A percentile compares a stretch with the other conserved stretches of the same genome.
Evolutionary conservation across 2,113 vertebrate genomes (phyloP).

Genomic region (Oophaga pumilio): DNA sequence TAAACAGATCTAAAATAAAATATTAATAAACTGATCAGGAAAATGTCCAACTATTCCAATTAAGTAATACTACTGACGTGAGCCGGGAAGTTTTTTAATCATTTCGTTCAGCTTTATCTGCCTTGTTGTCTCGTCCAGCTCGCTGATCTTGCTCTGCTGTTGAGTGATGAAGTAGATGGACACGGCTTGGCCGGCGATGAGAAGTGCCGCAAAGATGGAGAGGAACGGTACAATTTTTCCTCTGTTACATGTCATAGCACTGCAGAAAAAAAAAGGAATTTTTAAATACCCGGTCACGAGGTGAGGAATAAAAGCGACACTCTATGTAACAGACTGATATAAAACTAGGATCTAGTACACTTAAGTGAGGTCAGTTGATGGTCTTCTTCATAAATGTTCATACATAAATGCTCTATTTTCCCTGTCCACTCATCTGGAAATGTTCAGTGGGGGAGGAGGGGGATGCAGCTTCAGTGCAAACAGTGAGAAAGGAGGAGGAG

Average conservation of each 20-base stretch:
- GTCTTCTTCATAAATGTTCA: no score
- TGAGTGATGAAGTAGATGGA: constrained; percentile 81
- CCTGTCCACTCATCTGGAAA: no score
- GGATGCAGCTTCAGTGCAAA: no score
- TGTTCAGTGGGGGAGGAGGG: neutral
- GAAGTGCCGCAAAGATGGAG: constrained; percentile 82
- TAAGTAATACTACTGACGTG: constrained; percentile 67
- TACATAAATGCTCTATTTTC: no score
- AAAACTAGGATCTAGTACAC: neutral
- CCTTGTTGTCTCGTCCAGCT: constrained; percentile 74
- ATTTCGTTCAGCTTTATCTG: constrained; percentile 75
- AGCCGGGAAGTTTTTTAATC: constrained; percentile 66
- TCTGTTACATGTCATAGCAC: constrained; percentile 66
- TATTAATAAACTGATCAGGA: no score
- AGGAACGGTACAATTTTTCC: constrained; percentile 73
- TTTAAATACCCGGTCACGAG: neutral
- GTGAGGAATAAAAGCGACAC: neutral
- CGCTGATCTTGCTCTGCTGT: constrained; percentile 80
- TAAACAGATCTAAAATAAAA: no score
- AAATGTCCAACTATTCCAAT: no score
- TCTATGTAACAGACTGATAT: neutral
- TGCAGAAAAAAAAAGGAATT: neutral
- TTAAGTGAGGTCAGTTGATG: no score
- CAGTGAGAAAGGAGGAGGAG: neutral
- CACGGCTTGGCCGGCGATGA: constrained; percentile 86